A percentile compares a stretch with the other conserved stretches of the same genome.
phyloP scores from a whole-genome alignment of 2,888 invertebrate genomes.

The Drosophila differens region DNA sequence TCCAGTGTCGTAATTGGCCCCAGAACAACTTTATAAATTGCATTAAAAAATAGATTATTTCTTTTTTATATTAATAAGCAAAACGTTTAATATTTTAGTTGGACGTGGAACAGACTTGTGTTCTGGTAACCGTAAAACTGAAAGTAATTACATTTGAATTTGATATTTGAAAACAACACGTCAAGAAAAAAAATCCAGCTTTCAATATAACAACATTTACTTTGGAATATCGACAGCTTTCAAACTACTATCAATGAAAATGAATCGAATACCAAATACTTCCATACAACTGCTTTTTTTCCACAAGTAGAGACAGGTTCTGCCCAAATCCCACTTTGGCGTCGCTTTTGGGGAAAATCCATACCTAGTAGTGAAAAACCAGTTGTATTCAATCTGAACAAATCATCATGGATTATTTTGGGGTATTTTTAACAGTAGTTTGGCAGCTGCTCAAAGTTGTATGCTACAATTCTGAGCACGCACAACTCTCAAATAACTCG shows the following conservation, averaged over 20 bases:
- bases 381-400: neutral
- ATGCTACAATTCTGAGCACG: neutral
- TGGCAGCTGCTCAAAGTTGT: neutral
- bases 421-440: neutral
- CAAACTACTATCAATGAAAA: neutral
- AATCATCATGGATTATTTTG: neutral
- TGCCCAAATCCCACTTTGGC: too few species aligned
- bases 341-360: too few species aligned
- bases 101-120: too few species aligned
- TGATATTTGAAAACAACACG: neutral
- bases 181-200: neutral
- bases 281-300: neutral
- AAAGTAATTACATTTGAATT: conserved; percentile 1
- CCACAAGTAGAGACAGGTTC: neutral
- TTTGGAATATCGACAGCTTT: neutral
- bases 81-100: neutral
- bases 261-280: neutral
- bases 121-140: neutral
- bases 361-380: neutral
- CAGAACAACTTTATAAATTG: neutral
- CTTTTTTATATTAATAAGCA: neutral
- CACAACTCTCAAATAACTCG: conserved; percentile 4
- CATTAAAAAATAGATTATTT: neutral
- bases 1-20: neutral
- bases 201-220: neutral